phyloP scores from a whole-genome alignment of 2,113 vertebrate species.

The Accipiter virgatus region DNA sequence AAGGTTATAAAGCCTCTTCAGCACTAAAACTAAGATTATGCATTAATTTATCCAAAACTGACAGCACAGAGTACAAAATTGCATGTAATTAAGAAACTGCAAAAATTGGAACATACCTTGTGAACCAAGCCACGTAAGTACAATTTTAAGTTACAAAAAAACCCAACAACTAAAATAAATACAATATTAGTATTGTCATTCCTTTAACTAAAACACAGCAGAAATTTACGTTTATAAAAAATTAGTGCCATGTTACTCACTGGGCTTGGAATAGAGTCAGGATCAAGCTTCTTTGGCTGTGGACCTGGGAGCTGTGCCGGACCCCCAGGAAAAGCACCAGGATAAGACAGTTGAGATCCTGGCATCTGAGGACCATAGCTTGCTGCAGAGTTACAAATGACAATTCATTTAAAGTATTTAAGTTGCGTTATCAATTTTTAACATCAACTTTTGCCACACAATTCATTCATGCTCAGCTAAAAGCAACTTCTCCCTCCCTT shows the following conservation, averaged over 20 bases:
- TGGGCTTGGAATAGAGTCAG: conserved; percentile 88
- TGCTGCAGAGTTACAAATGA: conserved; percentile 60
- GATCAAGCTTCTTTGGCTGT: conserved; percentile 90
- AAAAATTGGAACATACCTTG: neutral
- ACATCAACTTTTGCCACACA: neutral
- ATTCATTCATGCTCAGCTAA: neutral
- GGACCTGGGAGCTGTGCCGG: conserved; percentile 80
- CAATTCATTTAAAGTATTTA: neutral
- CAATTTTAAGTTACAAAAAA: neutral
- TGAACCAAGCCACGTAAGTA: neutral
- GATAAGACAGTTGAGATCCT: conserved; percentile 80
- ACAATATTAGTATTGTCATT: neutral
- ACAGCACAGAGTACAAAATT: neutral
- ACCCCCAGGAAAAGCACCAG: conserved; percentile 78
- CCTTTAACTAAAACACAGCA: neutral
- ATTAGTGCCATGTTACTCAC: conserved; percentile 72
- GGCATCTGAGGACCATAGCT: conserved; percentile 82
- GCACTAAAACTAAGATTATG: neutral
- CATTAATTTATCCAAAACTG: neutral
- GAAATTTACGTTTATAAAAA: neutral
- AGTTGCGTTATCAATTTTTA: neutral
- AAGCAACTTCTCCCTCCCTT: neutral
- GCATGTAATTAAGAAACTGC: neutral
- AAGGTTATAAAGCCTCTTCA: neutral
- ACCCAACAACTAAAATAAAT: neutral